Evolutionary conservation across 2,113 vertebrate genomes (phyloP).

Genomic region (Dipodomys merriami): DNA sequence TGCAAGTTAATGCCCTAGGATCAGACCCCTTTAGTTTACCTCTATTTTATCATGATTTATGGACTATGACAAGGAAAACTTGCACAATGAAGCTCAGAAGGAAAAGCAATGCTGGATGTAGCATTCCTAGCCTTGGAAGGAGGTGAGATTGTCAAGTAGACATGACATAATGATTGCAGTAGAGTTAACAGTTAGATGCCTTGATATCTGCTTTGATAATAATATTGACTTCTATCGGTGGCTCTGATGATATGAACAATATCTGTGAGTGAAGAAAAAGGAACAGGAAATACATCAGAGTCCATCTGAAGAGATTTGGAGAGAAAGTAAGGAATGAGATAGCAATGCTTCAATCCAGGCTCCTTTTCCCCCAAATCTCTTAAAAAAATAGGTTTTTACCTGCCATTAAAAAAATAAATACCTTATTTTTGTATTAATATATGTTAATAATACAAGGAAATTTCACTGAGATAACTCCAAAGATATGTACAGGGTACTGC

Average conservation of each 20-base stretch:
- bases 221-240: background rate
- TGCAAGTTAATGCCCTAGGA: background rate
- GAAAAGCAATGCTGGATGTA: background rate
- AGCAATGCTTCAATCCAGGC: background rate
- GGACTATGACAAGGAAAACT: background rate
- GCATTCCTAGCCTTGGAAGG: background rate
- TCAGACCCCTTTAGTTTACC: background rate
- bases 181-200: background rate
- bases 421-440: no score
- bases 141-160: background rate
- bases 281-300: background rate
- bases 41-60: background rate
- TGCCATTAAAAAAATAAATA: no score
- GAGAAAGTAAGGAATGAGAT: background rate
- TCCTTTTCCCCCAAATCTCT: background rate
- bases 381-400: background rate
- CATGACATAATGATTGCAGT: background rate
- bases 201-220: background rate
- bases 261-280: background rate
- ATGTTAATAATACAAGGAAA: no score
- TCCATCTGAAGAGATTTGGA: background rate
- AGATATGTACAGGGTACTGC: no score
- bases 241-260: conserved; percentile 9
- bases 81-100: background rate
- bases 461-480: no score